Conservation (phyloP, 2,113 vertebrate species). For the Ctenomys sociabilis region DNA sequence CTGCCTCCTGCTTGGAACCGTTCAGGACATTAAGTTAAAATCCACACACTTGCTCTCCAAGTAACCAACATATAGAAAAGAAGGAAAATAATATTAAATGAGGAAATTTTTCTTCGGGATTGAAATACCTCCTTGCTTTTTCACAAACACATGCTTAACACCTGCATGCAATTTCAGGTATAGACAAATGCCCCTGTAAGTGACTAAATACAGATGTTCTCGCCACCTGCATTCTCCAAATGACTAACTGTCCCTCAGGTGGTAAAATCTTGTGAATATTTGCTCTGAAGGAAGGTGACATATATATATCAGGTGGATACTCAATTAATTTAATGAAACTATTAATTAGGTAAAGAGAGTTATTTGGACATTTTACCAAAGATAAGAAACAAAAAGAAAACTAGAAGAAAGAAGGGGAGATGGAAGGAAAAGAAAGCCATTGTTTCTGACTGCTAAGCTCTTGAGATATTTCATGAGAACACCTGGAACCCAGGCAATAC, state of each 20-base stretch:
- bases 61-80: conserved; percentile 16
- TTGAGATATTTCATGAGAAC: neutral
- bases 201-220: conserved; percentile 66
- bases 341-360: conserved; percentile 8
- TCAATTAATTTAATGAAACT: conserved; percentile 56
- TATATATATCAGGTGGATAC: neutral
- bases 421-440: neutral
- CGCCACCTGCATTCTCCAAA: conserved; percentile 68
- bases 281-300: conserved; percentile 36
- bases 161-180: conserved; percentile 69
- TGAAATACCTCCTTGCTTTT: conserved; percentile 46
- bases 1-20: neutral
- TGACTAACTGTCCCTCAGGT: conserved; percentile 64
- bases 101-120: conserved; percentile 36
- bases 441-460: neutral
- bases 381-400: conserved; percentile 22
- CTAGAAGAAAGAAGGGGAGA: neutral
- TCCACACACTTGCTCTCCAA: conserved; percentile 13
- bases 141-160: conserved; percentile 68
- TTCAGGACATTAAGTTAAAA: neutral
- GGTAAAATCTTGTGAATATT: neutral
- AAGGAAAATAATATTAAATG: conserved; percentile 55
- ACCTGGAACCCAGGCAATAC: accelerated
- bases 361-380: neutral
- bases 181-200: conserved; percentile 53